Percentiles rank a stretch among this genome's conserved stretches.
Conservation (phyloP, 2,888 invertebrate species). For the Amblyjoppa proteus region DNA sequence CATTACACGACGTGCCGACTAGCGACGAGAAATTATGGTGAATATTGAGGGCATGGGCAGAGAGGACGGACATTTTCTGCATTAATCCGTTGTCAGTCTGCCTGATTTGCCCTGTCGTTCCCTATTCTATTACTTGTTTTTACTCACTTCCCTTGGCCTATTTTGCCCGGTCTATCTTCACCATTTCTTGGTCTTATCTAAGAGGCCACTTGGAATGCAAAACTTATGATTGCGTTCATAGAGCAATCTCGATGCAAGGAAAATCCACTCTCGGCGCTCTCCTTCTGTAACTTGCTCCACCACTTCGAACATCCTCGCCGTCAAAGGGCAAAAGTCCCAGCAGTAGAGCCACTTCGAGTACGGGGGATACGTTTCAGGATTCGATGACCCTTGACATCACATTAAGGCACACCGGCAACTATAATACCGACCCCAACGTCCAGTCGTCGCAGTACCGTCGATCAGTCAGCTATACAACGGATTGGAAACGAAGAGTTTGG, state of each 20-base stretch:
- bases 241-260: constrained; percentile 32
- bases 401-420: neutral
- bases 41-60: constrained; percentile 13
- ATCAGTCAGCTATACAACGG: no score
- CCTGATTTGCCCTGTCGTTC: constrained; percentile 40
- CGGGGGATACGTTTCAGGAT: neutral
- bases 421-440: neutral
- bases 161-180: neutral
- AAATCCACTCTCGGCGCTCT: constrained; percentile 31
- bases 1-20: constrained; percentile 63
- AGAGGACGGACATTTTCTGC: constrained; percentile 45
- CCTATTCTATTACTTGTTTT: constrained; percentile 53
- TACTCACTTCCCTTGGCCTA: neutral
- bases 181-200: neutral
- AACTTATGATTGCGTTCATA: constrained; percentile 64
- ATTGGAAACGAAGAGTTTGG: no score
- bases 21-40: constrained; percentile 28
- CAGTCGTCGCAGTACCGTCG: no score
- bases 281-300: constrained; percentile 33
- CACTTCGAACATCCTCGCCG: constrained; percentile 28
- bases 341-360: neutral
- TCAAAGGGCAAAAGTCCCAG: constrained; percentile 9
- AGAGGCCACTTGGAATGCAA: constrained; percentile 9
- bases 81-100: neutral
- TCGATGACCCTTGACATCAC: neutral